Evolutionary conservation across 2,797 vertebrate species (phyloP).

Genomic region (Scolopax bukidnonensis): DNA sequence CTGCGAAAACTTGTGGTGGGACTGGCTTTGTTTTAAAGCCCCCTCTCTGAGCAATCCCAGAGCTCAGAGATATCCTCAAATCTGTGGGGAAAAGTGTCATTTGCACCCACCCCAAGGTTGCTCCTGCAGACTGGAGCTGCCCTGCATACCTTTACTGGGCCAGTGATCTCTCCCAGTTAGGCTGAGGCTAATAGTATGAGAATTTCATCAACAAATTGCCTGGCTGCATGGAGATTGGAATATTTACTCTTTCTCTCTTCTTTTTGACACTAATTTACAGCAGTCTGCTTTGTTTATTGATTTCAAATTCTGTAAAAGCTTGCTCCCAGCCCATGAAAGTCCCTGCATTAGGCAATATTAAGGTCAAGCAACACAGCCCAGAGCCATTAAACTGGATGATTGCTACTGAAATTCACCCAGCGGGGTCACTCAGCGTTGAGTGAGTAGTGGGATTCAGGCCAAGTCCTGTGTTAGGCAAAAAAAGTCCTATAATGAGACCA

Average conservation of each 20-base stretch:
- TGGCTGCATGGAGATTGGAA: background rate
- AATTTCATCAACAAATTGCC: background rate
- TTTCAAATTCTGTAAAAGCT: constrained; percentile 7
- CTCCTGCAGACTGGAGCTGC: background rate
- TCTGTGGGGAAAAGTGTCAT: background rate
- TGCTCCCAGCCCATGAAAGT: background rate
- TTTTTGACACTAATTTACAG: constrained; percentile 6
- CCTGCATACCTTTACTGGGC: background rate
- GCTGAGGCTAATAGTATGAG: background rate
- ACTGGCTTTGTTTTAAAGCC: background rate
- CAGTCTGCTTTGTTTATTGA: background rate
- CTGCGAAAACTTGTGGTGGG: background rate
- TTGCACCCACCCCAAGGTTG: background rate
- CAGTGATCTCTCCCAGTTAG: background rate
- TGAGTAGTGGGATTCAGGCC: constrained; percentile 10
- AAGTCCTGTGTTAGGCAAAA: background rate
- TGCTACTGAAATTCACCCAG: constrained; percentile 52
- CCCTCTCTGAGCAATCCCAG: accelerated
- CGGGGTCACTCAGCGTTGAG: background rate
- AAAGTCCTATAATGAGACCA: background rate
- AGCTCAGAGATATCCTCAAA: background rate
- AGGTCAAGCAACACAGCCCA: background rate
- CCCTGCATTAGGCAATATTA: background rate
- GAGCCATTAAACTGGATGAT: constrained; percentile 21
- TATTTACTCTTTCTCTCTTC: background rate